phyloP scores from a whole-genome alignment of 2,888 invertebrate species.

The Oscheius sp. region DNA sequence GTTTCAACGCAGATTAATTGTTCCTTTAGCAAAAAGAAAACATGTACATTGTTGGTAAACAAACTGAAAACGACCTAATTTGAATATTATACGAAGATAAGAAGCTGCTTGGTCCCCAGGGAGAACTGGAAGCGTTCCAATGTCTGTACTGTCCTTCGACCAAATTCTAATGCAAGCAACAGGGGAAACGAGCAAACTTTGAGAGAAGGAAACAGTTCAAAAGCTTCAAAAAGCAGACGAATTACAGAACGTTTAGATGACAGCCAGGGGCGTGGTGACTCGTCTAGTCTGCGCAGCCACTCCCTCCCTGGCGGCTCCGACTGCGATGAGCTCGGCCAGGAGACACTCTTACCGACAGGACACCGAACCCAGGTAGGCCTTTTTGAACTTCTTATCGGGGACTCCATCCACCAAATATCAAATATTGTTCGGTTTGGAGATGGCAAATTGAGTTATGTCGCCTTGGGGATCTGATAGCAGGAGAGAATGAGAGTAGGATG shows the following conservation, averaged over 20 bases:
- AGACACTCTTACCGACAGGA: conserved; percentile 25
- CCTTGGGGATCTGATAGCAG: conserved; percentile 11
- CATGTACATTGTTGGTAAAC: no score
- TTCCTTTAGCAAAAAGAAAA: no score
- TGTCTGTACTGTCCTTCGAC: no score
- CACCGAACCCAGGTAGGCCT: conserved; percentile 9
- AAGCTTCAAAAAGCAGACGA: not conserved
- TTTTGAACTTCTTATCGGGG: not conserved
- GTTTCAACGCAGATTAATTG: no score
- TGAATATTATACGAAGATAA: no score
- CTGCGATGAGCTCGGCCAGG: conserved; percentile 38
- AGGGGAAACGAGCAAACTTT: not conserved
- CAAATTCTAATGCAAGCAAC: no score
- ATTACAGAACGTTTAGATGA: conserved; percentile 20
- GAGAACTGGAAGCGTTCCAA: no score
- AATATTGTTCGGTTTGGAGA: conserved; percentile 21
- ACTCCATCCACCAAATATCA: conserved; percentile 33
- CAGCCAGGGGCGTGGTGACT: conserved; percentile 46
- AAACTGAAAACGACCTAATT: no score
- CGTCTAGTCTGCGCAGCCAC: conserved; percentile 53
- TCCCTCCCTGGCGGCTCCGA: conserved; percentile 52
- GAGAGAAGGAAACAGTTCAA: not conserved
- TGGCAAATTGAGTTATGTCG: conserved; percentile 38
- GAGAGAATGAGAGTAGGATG: no score
- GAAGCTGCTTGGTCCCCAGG: no score